Evolutionary conservation across 2,113 vertebrate species (phyloP).

Genomic region (Ovis canadensis): DNA sequence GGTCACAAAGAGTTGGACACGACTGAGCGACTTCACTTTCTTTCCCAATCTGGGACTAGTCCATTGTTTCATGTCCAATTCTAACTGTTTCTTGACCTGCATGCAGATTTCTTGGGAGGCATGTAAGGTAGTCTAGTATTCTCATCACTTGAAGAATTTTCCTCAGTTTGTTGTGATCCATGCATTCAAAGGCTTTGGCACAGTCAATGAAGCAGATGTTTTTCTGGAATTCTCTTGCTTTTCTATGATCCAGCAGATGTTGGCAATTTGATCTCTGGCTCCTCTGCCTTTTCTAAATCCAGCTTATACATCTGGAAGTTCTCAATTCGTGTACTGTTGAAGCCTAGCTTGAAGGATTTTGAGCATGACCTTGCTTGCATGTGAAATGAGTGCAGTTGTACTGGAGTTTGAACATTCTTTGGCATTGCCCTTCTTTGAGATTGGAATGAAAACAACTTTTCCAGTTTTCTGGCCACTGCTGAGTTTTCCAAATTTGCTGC

Average conservation of each 20-base stretch:
- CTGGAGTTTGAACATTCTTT: background rate
- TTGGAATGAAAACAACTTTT: background rate
- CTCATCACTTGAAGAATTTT: background rate
- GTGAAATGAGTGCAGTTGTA: background rate
- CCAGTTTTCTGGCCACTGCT: background rate
- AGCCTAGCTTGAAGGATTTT: background rate
- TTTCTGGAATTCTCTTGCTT: background rate
- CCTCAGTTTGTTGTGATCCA: background rate
- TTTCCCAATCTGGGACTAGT: background rate
- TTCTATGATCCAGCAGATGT: background rate
- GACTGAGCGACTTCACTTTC: background rate
- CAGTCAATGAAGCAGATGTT: background rate
- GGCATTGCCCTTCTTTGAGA: background rate
- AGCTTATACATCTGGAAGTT: background rate
- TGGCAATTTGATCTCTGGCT: background rate
- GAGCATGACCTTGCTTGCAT: background rate
- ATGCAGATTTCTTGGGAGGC: background rate
- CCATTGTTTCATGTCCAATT: background rate
- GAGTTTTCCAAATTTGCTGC: background rate
- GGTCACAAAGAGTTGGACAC: rapidly evolving
- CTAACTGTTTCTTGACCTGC: background rate
- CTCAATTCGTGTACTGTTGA: background rate
- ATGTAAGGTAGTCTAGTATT: background rate
- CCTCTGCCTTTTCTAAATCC: background rate
- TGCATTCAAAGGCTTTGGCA: background rate